Base-by-base conservation (phyloP, 2,113 vertebrate species). In the Siniperca chuatsi region DNA sequence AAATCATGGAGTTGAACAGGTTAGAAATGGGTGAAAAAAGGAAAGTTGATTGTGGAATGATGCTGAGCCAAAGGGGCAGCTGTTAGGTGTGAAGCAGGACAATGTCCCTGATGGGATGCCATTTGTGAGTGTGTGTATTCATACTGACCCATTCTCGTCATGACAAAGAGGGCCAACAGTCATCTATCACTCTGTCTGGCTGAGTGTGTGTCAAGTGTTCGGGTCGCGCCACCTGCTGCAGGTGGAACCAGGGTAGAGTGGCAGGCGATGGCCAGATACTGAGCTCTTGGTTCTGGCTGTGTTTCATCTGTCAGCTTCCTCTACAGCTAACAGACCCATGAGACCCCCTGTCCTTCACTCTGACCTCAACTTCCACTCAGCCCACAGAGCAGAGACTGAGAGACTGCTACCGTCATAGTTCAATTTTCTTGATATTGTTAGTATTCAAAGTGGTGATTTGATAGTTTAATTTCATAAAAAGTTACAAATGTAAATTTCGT, bases 151-250 rank as follows among this genome's bases (percentile, higher is more conserved):
- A 2, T 69, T 84, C 62, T 72, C 58, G 37, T 89, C 71, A 46
- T 78, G 65, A 78, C 79, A 70, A 75, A 85, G 67, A 67, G 81
- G 78, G 83, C 81, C 82, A 79, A 65, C 71, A 75, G 64, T 87
- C 83, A 91, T 91, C 70, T 44, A 83, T 93, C 89, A 91, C 77
- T 64, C 68, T 81, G 89, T 89, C 89, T 79, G 81, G 37, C 75
- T 25, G 75, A 76, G 79, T 44, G 81, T 25, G 79, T 84, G 85
- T 92, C 72, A 84, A 79, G 75, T 2, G 66, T 37, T 21, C 0
- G 0, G 90, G 76, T 91, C 73, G 15, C 35, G 2, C 70, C 81
- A 81, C 83, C 82, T 85, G 79, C 73, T 78, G 79, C 84, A 83
- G 81, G 84, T 70, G 74, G 48, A 84, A 11, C 67, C 57, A 4